Evolutionary conservation across 2,888 invertebrate species (phyloP).

Genomic region (Eumacrocentrus americanus): DNA sequence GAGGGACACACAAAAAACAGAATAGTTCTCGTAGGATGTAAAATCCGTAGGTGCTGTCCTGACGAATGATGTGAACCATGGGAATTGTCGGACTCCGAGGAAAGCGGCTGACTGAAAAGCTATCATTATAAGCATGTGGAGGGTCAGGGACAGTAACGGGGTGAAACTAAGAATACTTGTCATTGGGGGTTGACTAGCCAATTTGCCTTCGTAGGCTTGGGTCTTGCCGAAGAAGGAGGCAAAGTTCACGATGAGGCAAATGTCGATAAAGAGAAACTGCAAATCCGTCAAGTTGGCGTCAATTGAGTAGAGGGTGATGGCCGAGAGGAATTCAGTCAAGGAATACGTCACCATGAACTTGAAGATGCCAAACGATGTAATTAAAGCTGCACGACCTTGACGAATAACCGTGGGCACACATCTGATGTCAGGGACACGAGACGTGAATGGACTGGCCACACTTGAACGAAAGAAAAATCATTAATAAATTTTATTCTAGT

Average conservation of each 20-base stretch:
- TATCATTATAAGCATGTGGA: conserved; percentile 64
- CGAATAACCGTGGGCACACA: conserved; percentile 81
- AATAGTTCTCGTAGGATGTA: conserved; percentile 68
- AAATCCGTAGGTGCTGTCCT: conserved; percentile 56
- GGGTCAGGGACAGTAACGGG: conserved; percentile 64
- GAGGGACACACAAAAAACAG: conserved; percentile 68
- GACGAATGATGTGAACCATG: conserved; percentile 66
- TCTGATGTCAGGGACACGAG: conserved; percentile 78
- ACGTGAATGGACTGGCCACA: conserved; percentile 90
- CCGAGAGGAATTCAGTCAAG: conserved; percentile 85
- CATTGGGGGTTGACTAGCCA: conserved; percentile 65
- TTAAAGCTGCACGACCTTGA: conserved; percentile 86
- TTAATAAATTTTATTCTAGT: background rate
- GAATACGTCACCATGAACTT: conserved; percentile 92
- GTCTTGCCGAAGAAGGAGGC: conserved; percentile 72
- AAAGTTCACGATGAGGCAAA: conserved; percentile 68
- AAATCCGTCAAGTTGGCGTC: conserved; percentile 68
- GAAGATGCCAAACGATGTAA: conserved; percentile 89
- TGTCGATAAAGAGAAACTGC: conserved; percentile 73
- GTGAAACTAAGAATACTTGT: conserved; percentile 64
- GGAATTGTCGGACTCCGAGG: conserved; percentile 62
- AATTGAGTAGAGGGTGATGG: conserved; percentile 77
- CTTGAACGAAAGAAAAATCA: conserved; percentile 51
- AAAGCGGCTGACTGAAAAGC: conserved; percentile 63
- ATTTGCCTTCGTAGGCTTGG: conserved; percentile 61